Evolutionary conservation across 2,797 vertebrate genomes (phyloP), one percentile per base, ranked within the genome.

Genomic region (Catamblyrhynchus diadema): DNA sequence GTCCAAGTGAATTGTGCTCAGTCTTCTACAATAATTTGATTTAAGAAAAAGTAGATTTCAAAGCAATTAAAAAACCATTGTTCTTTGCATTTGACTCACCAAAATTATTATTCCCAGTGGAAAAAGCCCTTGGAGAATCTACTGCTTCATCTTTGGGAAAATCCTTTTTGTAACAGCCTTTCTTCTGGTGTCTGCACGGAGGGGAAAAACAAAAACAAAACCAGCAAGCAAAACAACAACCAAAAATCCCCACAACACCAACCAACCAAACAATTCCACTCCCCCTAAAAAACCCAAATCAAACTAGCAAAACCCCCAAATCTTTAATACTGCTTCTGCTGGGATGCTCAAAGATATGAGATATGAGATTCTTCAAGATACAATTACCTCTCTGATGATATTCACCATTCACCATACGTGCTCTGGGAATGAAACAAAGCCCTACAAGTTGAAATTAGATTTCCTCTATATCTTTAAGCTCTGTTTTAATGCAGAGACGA

Each of bases 401-500:
- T 53, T 86, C 59, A n/a, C n/a, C n/a, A n/a, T n/a, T n/a, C n/a
- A 80, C 41, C 39, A 70, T 45, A 77, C 25, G 77, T 77, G 11
- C 61, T 86, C 54, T 39, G 37, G 41, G 59, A 86, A 84, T 3
- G 10, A 66, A 78, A 39, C 22, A 70, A 72, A 65, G 72, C 41
- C 82, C 28, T 88, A 41, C 25, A 56, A 79, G 56, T 10, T 57
- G 59, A 44, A 91, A 69, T 90, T 20, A 74, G 42, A 90, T 97
- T 90, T 89, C 10, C 42, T 75, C 20, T 66, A 1, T 95, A 86
- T 67, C 28, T 75, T 94, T 94, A 80, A 91, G 25, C 11, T 84
- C 32, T 61, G 22, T 74, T 96, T 75, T 93, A 94, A 91, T 61
- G 50, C 28, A 45, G 47, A 86, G 51, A 51, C 84, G 48, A 80